Evolutionary conservation across 2,797 vertebrate genomes (phyloP).

Genomic region (Pangasius krempfi): DNA sequence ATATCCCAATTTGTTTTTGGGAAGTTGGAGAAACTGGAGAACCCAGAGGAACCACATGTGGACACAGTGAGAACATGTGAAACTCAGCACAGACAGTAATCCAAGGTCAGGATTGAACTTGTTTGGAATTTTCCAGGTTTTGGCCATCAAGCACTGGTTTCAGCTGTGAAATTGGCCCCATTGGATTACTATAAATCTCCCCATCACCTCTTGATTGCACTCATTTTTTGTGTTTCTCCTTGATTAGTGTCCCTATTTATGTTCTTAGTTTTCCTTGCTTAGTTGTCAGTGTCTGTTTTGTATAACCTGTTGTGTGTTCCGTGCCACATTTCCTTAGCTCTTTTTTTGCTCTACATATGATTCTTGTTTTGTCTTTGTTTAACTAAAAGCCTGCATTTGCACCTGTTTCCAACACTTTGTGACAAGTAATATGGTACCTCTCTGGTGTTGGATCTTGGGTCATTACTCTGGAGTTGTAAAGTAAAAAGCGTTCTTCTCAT

Average conservation of each 20-base stretch:
- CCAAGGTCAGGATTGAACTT: background rate
- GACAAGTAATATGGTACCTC: background rate
- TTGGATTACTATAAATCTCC: too few species aligned
- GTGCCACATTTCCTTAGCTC: background rate
- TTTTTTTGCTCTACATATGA: background rate
- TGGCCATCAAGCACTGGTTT: background rate
- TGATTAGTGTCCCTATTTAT: background rate
- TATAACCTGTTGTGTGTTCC: background rate
- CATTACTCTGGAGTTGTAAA: background rate
- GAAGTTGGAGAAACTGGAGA: background rate
- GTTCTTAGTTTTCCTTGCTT: background rate
- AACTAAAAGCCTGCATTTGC: background rate
- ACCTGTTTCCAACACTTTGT: background rate
- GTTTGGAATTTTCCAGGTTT: background rate
- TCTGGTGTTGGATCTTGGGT: background rate
- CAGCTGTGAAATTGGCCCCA: too few species aligned
- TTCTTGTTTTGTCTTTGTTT: background rate
- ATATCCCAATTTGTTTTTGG: background rate
- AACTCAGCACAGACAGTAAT: background rate
- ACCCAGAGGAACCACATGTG: background rate
- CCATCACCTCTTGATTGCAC: background rate
- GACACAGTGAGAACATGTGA: background rate
- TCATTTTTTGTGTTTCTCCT: background rate
- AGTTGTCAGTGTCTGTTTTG: background rate
- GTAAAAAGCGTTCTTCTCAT: background rate